phyloP scores from a whole-genome alignment of 2,113 vertebrate genomes.

The Illadopsis cleaveri region DNA sequence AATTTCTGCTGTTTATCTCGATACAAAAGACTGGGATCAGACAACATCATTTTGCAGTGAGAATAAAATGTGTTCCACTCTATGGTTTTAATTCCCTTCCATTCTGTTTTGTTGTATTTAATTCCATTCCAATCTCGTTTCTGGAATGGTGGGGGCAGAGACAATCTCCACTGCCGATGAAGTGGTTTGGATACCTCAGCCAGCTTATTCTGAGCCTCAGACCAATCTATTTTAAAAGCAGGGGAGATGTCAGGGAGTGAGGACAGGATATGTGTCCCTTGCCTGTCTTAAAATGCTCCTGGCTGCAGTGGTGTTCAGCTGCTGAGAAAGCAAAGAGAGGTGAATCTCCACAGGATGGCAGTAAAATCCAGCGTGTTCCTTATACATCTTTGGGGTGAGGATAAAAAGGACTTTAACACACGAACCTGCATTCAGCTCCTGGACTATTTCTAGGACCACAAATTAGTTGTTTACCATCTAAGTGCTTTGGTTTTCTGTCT shows the following conservation, averaged over 20 bases:
- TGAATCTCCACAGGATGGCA: not conserved
- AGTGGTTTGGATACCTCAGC: not conserved
- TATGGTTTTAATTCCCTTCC: not conserved
- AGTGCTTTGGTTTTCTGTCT: not conserved
- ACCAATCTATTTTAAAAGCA: not conserved
- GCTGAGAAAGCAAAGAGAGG: not conserved
- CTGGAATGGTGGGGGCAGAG: not conserved
- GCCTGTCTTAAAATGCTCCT: not conserved
- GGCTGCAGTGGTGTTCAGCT: not conserved
- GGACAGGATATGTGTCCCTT: not conserved
- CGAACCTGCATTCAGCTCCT: not conserved
- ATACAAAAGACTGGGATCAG: not conserved
- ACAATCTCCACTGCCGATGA: fast-evolving
- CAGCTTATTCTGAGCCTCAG: not conserved
- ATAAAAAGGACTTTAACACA: not conserved
- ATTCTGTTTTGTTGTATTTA: no score
- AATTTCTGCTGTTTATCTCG: fast-evolving
- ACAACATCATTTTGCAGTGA: not conserved
- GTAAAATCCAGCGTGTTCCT: not conserved
- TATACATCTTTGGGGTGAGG: not conserved
- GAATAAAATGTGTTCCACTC: not conserved
- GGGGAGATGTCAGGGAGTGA: not conserved
- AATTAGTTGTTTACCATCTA: not conserved
- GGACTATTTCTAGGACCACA: not conserved
- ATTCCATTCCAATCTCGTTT: not conserved